phyloP scores from a whole-genome alignment of 1,140 invertebrate species.

The Hycleus phaleratus region DNA sequence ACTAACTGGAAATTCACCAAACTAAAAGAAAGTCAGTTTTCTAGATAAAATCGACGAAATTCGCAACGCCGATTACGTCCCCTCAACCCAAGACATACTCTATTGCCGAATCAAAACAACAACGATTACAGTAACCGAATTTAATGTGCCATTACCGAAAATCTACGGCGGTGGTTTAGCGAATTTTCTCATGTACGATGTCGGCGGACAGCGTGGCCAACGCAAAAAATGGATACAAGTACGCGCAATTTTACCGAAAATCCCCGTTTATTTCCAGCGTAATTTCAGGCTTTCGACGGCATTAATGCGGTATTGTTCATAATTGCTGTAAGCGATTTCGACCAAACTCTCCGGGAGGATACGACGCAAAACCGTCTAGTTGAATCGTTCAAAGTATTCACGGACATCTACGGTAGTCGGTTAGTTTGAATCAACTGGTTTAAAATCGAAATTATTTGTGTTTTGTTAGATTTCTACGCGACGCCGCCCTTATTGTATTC shows the following conservation, averaged over 20 bases:
- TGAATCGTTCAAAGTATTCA: slow-evolving; percentile 64
- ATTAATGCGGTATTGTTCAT: slow-evolving; percentile 73
- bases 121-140: slow-evolving; percentile 65
- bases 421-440: not conserved
- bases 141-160: slow-evolving; percentile 59
- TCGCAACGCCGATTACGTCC: slow-evolving; percentile 51
- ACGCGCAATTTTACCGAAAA: no score
- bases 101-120: slow-evolving; percentile 61
- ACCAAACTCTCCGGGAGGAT: slow-evolving; percentile 68
- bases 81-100: slow-evolving; percentile 62
- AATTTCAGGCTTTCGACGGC: slow-evolving; percentile 53
- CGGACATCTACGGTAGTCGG: slow-evolving; percentile 67
- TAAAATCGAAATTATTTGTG: slow-evolving; percentile 12
- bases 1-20: not conserved
- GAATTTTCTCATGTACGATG: slow-evolving; percentile 70
- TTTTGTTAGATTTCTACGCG: slow-evolving; percentile 53
- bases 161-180: slow-evolving; percentile 57
- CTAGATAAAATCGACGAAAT: slow-evolving; percentile 56
- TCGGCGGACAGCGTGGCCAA: slow-evolving; percentile 75
- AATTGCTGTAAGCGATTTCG: slow-evolving; percentile 64
- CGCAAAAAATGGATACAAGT: slow-evolving; percentile 51
- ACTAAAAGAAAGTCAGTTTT: slow-evolving; percentile 47
- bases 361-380: slow-evolving; percentile 57
- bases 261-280: no score
- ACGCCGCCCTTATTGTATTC: slow-evolving; percentile 70